Conservation (phyloP, 2,888 invertebrate species). For the Luffia ferchaultella region DNA sequence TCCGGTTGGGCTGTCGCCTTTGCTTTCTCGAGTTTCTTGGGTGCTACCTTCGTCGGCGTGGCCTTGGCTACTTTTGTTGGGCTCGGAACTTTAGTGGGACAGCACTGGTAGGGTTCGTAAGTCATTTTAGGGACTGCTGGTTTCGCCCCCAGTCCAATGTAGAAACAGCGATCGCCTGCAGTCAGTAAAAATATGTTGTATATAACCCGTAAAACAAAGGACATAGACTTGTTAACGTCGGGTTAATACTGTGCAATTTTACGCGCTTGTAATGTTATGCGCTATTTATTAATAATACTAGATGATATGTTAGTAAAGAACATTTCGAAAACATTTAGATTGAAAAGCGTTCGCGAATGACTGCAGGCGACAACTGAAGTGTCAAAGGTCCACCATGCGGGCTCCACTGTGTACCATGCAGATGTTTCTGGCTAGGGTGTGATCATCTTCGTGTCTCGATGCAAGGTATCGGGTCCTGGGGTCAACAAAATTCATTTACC, state of each 20-base stretch:
- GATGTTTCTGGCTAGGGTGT: slow-evolving; percentile 42
- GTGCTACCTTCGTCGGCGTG: slow-evolving; percentile 69
- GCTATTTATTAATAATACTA: slow-evolving; percentile 54
- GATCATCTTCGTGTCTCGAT: slow-evolving; percentile 33
- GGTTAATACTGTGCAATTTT: slow-evolving; percentile 55
- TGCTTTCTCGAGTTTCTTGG: slow-evolving; percentile 53
- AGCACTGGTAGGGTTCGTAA: slow-evolving; percentile 92
- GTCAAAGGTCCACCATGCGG: slow-evolving; percentile 46
- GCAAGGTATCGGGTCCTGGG: slow-evolving; percentile 39
- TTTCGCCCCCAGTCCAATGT: slow-evolving; percentile 93
- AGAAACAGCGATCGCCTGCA: slow-evolving; percentile 97
- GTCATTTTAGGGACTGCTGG: slow-evolving; percentile 77
- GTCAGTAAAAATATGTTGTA: slow-evolving; percentile 88
- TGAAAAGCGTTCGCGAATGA: slow-evolving; percentile 66
- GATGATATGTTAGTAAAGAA: slow-evolving; percentile 59
- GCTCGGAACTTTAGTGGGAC: slow-evolving; percentile 84
- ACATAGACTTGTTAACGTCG: slow-evolving; percentile 47
- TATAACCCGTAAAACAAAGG: slow-evolving; percentile 57
- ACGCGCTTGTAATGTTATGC: slow-evolving; percentile 45
- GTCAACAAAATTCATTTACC: slow-evolving; percentile 54
- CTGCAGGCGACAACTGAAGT: slow-evolving; percentile 72
- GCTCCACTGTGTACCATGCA: slow-evolving; percentile 51
- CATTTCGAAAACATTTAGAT: slow-evolving; percentile 50
- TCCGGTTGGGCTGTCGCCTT: slow-evolving; percentile 35
- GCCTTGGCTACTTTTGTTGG: slow-evolving; percentile 83